Conservation (phyloP, 2,797 vertebrate genomes). For the Periophthalmus magnuspinnatus region DNA sequence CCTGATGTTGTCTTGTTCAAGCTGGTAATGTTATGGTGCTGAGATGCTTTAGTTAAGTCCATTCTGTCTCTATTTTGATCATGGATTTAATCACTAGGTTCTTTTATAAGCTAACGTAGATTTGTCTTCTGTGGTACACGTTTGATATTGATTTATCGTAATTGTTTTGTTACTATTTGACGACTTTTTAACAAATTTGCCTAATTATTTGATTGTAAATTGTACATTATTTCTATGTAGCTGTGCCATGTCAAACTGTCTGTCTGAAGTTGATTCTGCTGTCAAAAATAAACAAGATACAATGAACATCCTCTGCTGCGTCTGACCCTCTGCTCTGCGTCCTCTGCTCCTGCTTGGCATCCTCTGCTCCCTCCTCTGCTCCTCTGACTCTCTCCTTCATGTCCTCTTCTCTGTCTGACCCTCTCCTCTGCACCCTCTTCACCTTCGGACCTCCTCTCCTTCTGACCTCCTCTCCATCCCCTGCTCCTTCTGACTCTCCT, state of each 20-base stretch:
- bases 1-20: conserved; percentile 20
- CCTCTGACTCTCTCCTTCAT: no score
- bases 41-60: neutral
- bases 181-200: conserved; percentile 20
- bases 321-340: no score
- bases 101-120: neutral
- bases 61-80: neutral
- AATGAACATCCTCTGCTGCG: neutral
- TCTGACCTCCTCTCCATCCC: no score
- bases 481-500: no score
- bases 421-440: no score
- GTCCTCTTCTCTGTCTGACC: no score
- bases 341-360: no score
- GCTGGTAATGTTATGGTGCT: conserved; percentile 7
- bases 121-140: conserved; percentile 1
- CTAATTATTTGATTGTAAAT: conserved; percentile 25
- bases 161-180: conserved; percentile 52
- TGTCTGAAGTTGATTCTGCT: conserved; percentile 44
- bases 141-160: conserved; percentile 61
- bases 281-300: conserved; percentile 52
- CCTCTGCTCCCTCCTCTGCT: no score
- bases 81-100: neutral
- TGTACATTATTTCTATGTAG: conserved; percentile 16
- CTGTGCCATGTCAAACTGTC: conserved; percentile 33
- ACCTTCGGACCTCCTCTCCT: no score